Conservation (phyloP, 2,888 invertebrate genomes). For the Bombylius major region DNA sequence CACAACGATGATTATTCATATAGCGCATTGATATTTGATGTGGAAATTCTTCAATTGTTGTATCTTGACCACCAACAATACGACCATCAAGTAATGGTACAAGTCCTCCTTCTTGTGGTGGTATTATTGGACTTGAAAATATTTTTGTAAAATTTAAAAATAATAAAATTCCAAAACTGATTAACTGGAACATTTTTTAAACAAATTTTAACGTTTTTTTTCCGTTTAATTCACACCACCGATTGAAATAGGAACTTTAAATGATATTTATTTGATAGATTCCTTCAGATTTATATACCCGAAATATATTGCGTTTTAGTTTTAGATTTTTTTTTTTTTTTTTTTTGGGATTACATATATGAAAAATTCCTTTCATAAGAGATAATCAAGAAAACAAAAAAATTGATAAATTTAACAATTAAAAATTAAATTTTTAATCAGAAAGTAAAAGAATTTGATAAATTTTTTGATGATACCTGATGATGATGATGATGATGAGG, state of each 20-base stretch:
- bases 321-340: too few relatives aligned
- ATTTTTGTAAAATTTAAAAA: neutral
- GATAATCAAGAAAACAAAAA: too few relatives aligned
- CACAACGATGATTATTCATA: constrained; percentile 38
- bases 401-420: neutral
- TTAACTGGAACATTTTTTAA: neutral
- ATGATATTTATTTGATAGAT: neutral
- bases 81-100: constrained; percentile 11
- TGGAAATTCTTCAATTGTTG: constrained; percentile 11
- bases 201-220: neutral
- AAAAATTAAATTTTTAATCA: neutral
- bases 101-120: constrained; percentile 6
- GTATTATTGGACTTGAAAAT: neutral
- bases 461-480: too few relatives aligned
- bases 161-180: neutral
- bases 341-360: neutral
- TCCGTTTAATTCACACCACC: neutral
- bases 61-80: constrained; percentile 14
- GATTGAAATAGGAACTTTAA: neutral
- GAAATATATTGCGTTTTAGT: neutral
- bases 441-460: neutral
- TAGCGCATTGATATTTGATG: constrained; percentile 10
- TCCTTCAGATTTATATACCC: neutral
- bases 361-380: neutral
- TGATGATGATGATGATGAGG: too few relatives aligned